These are phyloP conservation scores for Acutogordius australiensis DNA, from an alignment of 2,888 invertebrate genomes.

Conservation along the genomic window DNA sequence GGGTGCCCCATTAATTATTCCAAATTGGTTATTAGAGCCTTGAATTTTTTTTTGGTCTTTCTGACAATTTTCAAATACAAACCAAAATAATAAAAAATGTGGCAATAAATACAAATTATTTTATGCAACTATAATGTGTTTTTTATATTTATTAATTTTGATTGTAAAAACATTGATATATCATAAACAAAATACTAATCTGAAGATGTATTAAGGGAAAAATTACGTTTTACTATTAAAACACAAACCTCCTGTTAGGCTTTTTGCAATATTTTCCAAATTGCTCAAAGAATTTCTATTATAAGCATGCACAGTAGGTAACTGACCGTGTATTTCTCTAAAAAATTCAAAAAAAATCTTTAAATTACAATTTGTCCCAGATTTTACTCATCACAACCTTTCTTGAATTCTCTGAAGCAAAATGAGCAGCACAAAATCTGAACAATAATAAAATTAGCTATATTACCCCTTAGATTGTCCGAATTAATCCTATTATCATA, in stretches of 20 bases:
- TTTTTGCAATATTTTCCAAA: constrained; percentile 25
- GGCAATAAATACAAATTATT: too few species aligned
- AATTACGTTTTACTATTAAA: too few species aligned
- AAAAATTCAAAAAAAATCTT: constrained; percentile 13
- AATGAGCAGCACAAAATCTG: constrained; percentile 61
- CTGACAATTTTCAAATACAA: too few species aligned
- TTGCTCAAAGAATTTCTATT: constrained; percentile 53
- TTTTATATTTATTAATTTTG: neutral
- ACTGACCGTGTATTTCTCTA: constrained; percentile 70
- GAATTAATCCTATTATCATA: constrained; percentile 96
- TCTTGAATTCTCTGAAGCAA: constrained; percentile 67
- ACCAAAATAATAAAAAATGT: too few species aligned
- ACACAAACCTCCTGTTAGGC: constrained; percentile 9
- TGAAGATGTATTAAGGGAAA: too few species aligned
- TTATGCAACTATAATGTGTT: too few species aligned
- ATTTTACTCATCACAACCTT: constrained; percentile 56
- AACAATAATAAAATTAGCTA: constrained; percentile 15
- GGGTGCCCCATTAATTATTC: too few species aligned
- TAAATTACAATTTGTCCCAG: neutral
- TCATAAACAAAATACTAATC: neutral
- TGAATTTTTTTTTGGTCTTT: too few species aligned
- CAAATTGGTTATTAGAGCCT: too few species aligned
- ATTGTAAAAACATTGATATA: neutral
- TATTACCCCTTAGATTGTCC: constrained; percentile 54
- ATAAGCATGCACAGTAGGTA: constrained; percentile 68